Conservation (phyloP, 2,113 vertebrate genomes). For the Suricata suricatta region DNA sequence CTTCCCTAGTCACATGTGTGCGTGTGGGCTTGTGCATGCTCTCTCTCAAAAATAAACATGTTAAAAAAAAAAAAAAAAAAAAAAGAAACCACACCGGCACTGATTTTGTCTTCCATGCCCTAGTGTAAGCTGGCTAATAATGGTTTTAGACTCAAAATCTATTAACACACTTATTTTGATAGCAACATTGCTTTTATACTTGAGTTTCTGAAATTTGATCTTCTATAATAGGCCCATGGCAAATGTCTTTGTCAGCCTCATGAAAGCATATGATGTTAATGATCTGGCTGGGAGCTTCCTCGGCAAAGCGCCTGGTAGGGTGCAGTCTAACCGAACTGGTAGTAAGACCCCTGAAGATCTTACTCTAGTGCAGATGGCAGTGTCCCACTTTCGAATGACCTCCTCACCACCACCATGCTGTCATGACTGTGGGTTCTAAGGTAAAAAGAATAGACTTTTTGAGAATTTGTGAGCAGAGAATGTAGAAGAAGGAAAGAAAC, state of each 20-base stretch:
- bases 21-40: too few species aligned
- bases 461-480: neutral
- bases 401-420: neutral
- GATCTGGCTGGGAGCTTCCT: neutral
- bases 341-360: neutral
- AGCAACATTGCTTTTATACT: neutral
- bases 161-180: neutral
- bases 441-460: neutral
- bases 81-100: neutral
- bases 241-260: neutral
- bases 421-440: neutral
- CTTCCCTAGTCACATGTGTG: too few species aligned
- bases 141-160: neutral
- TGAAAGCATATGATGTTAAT: neutral
- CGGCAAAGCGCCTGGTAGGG: neutral
- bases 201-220: conserved; percentile 24
- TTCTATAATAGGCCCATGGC: neutral
- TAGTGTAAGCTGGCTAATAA: neutral
- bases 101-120: neutral
- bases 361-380: neutral
- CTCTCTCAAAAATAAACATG: too few species aligned
- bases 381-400: neutral
- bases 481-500: conserved; percentile 14
- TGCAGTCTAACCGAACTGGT: neutral
- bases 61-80: neutral